Evolutionary conservation across 2,888 invertebrate species (phyloP).

Genomic region (Nysson spinosus): DNA sequence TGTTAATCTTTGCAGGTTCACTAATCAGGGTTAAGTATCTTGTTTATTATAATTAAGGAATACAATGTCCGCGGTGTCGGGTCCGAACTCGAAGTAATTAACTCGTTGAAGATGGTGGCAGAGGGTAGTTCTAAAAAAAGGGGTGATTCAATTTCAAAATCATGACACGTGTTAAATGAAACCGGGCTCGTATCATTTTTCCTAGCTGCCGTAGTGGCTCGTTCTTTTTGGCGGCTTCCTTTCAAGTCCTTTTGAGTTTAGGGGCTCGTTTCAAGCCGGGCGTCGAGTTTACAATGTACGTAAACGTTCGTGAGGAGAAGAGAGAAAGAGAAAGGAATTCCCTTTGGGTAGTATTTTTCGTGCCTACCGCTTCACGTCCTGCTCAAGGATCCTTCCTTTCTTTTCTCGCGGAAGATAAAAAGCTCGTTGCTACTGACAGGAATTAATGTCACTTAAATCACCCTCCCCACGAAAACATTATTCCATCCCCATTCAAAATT

Average conservation of each 20-base stretch:
- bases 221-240: slow-evolving; percentile 50
- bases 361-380: slow-evolving; percentile 25
- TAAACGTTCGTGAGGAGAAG: slow-evolving; percentile 35
- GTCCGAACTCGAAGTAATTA: not conserved
- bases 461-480: not conserved
- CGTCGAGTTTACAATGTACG: slow-evolving; percentile 40
- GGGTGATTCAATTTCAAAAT: slow-evolving; percentile 14
- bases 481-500: not conserved
- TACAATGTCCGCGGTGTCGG: not conserved
- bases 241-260: slow-evolving; percentile 50
- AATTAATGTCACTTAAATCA: slow-evolving; percentile 37
- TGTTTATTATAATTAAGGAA: too few relatives aligned
- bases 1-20: too few relatives aligned
- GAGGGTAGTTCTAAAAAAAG: not conserved
- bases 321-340: slow-evolving; percentile 23
- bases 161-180: not conserved
- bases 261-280: slow-evolving; percentile 33
- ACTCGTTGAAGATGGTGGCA: too few relatives aligned
- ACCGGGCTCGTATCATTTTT: slow-evolving; percentile 18
- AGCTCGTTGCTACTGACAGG: slow-evolving; percentile 8
- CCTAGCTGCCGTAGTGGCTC: slow-evolving; percentile 9
- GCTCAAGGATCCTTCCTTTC: slow-evolving; percentile 38
- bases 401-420: slow-evolving; percentile 26
- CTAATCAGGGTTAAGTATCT: too few relatives aligned
- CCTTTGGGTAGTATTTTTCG: slow-evolving; percentile 49